Percentiles rank a stretch among this genome's conserved stretches.
phyloP scores from a whole-genome alignment of 2,888 invertebrate genomes.

The Yponomeuta cagnagella region DNA sequence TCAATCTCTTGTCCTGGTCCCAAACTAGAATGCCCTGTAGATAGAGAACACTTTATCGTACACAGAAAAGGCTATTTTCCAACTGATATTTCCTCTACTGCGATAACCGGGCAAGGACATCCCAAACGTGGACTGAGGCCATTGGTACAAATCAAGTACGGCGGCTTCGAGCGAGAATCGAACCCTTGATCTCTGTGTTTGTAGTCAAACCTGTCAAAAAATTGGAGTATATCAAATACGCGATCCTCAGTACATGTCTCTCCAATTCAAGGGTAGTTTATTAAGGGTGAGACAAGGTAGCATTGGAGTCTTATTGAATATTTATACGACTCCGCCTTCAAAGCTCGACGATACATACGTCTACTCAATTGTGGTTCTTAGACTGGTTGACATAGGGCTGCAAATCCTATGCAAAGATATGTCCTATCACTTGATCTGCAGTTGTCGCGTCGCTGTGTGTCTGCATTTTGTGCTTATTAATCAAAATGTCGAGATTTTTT shows the following conservation, averaged over 20 bases:
- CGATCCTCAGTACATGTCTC: background rate
- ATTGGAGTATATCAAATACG: too few relatives aligned
- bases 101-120: too few relatives aligned
- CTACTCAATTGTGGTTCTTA: background rate
- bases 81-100: too few relatives aligned
- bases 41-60: too few relatives aligned
- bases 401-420: background rate
- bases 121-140: too few relatives aligned
- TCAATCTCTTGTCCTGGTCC: too few relatives aligned
- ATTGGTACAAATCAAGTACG: too few relatives aligned
- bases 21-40: too few relatives aligned
- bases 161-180: too few relatives aligned
- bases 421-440: background rate
- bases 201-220: too few relatives aligned
- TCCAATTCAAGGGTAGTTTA: background rate
- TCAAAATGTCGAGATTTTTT: background rate
- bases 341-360: background rate
- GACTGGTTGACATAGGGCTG: background rate
- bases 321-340: background rate
- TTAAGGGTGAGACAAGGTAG: background rate
- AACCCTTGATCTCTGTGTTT: too few relatives aligned
- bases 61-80: too few relatives aligned
- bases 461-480: constrained; percentile 3
- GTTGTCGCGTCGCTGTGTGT: background rate
- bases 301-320: background rate